Percentiles rank a stretch among this genome's conserved stretches.
These are phyloP conservation scores for Conistra vaccinii DNA, from an alignment of 2,888 invertebrate species.

Conservation along the genomic window DNA sequence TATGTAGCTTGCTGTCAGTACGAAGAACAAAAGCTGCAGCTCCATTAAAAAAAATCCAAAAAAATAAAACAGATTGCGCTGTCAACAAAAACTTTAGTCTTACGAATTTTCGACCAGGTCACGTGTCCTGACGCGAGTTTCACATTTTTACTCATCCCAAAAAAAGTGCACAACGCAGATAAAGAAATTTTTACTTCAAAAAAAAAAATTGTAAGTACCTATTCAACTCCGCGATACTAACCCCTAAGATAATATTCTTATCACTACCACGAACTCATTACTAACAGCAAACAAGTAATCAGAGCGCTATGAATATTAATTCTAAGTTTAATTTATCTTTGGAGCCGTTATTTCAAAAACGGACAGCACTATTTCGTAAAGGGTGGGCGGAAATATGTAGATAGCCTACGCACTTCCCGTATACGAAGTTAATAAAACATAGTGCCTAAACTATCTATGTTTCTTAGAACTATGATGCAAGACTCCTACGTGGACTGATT, in stretches of 20 bases:
- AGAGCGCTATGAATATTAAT: slow-evolving; percentile 39
- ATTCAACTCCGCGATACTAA: slow-evolving; percentile 11
- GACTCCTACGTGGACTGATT: slow-evolving; percentile 63
- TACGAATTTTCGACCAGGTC: too few relatives aligned
- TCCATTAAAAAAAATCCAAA: too few relatives aligned
- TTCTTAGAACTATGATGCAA: slow-evolving; percentile 63
- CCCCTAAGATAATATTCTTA: slow-evolving; percentile 42
- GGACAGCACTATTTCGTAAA: slow-evolving; percentile 41
- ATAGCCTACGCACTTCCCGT: slow-evolving; percentile 72
- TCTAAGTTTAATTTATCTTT: slow-evolving; percentile 30
- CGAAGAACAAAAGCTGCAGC: too few relatives aligned
- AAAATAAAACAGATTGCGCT: too few relatives aligned
- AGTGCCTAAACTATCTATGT: slow-evolving; percentile 41
- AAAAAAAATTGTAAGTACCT: background rate
- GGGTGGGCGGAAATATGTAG: slow-evolving; percentile 69
- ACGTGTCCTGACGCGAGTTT: too few relatives aligned
- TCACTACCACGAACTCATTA: slow-evolving; percentile 40
- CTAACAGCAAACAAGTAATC: slow-evolving; percentile 36
- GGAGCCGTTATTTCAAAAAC: slow-evolving; percentile 43
- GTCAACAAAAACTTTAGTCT: too few relatives aligned
- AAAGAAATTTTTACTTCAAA: too few relatives aligned
- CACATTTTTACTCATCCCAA: too few relatives aligned
- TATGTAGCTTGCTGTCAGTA: too few relatives aligned
- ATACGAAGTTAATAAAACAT: slow-evolving; percentile 64
- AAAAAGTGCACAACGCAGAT: too few relatives aligned